These are phyloP conservation scores for Zoanthus solanderi DNA, from an alignment of 92 coral and sea anemone species.

Conservation along the genomic window DNA sequence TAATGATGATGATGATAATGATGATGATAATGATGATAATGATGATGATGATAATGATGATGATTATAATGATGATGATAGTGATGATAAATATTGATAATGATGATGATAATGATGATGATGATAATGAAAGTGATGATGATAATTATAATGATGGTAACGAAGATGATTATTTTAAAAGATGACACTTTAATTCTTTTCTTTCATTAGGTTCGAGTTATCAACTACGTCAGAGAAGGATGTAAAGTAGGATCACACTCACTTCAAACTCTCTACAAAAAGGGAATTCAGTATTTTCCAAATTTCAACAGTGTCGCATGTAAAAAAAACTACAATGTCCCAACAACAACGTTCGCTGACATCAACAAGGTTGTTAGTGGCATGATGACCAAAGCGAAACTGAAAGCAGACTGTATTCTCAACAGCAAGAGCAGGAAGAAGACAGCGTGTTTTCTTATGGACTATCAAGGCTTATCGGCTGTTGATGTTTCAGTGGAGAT, in stretches of 20 bases:
- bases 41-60: too few relatives aligned
- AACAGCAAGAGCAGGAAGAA: constrained; percentile 5
- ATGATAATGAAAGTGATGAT: too few relatives aligned
- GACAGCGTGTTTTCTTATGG: constrained; percentile 21
- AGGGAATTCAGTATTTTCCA: background rate
- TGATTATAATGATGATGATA: too few relatives aligned
- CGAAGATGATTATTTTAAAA: too few relatives aligned
- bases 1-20: too few relatives aligned
- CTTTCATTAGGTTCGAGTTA: constrained; percentile 1
- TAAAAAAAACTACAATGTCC: background rate
- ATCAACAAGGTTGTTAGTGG: background rate
- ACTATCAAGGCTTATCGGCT: background rate
- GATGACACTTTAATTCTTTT: background rate
- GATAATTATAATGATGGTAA: too few relatives aligned
- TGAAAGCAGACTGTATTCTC: constrained; percentile 24
- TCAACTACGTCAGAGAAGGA: constrained; percentile 36
- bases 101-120: too few relatives aligned
- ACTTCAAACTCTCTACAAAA: constrained; percentile 4
- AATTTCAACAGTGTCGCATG: background rate
- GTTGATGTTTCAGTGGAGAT: background rate
- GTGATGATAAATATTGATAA: too few relatives aligned
- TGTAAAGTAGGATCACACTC: constrained; percentile 19
- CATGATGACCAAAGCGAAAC: constrained; percentile 8
- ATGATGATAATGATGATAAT: too few relatives aligned
- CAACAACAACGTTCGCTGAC: background rate